phyloP scores from a whole-genome alignment of 1,140 invertebrate genomes.

The Drosophila pandora region DNA sequence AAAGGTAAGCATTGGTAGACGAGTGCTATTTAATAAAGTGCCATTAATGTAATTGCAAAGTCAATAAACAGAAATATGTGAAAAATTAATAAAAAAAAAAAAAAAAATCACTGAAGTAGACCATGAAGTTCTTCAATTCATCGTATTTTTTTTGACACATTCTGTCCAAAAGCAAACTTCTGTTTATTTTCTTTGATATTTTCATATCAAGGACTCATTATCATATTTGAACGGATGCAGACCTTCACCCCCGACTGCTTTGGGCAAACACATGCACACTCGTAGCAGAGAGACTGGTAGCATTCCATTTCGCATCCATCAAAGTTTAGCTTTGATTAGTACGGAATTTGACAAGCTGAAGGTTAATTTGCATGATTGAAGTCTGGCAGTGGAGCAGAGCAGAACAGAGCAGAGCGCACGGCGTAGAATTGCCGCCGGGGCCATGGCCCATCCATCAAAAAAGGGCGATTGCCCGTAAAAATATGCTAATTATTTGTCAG shows the following conservation, averaged over 20 bases:
- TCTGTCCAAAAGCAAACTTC: background rate
- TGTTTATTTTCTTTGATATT: conserved; percentile 1
- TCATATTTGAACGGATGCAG: conserved; percentile 29
- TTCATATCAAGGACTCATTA: conserved; percentile 1
- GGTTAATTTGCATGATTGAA: conserved; percentile 48
- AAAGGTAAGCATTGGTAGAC: conserved; percentile 15
- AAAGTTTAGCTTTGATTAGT: conserved; percentile 35
- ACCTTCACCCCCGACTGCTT: conserved; percentile 10
- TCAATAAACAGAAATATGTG: background rate
- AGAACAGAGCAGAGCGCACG: background rate
- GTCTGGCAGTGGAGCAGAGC: conserved; percentile 1
- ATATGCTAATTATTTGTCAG: conserved; percentile 37
- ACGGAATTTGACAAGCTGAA: conserved; percentile 34
- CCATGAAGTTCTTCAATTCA: too few relatives aligned
- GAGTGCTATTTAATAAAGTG: background rate
- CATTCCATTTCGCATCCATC: conserved; percentile 39
- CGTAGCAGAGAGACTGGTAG: background rate
- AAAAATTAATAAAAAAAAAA: background rate
- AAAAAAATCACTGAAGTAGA: background rate
- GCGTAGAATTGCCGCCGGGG: conserved; percentile 2
- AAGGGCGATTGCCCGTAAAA: conserved; percentile 39
- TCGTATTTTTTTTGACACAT: too few relatives aligned
- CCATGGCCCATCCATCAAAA: conserved; percentile 33
- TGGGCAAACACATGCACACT: background rate
- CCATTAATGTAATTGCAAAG: background rate